Percentiles rank a stretch among this genome's conserved stretches.
Conservation (phyloP, 2,888 invertebrate genomes). For the Lissonota sp. region DNA sequence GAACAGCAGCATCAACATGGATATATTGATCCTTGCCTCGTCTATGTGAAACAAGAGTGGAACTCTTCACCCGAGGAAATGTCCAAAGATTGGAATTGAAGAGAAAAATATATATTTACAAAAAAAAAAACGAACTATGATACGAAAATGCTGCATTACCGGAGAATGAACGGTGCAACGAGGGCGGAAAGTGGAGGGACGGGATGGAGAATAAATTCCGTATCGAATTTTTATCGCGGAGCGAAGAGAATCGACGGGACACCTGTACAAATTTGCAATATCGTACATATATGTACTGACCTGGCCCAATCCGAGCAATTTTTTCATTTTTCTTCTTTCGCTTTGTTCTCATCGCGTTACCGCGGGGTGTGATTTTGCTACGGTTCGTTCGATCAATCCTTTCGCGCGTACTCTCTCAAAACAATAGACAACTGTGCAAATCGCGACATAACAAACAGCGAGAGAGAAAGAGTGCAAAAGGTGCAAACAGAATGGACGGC, state of each 20-base stretch:
- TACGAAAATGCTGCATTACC: slow-evolving; percentile 5
- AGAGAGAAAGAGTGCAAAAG: slow-evolving; percentile 41
- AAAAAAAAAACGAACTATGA: neutral
- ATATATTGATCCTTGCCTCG: slow-evolving; percentile 76
- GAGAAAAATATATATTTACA: neutral
- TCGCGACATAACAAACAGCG: slow-evolving; percentile 52
- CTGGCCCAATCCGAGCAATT: slow-evolving; percentile 62
- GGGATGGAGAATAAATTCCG: slow-evolving; percentile 31
- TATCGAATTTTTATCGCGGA: slow-evolving; percentile 39
- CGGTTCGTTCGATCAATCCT: slow-evolving; percentile 68
- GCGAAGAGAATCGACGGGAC: slow-evolving; percentile 41
- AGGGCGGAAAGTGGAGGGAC: slow-evolving; percentile 64
- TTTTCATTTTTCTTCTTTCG: neutral
- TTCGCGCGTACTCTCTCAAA: slow-evolving; percentile 35
- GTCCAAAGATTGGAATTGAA: slow-evolving; percentile 79
- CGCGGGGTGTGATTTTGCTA: slow-evolving; percentile 40
- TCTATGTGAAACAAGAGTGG: slow-evolving; percentile 82
- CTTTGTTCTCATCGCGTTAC: slow-evolving; percentile 4
- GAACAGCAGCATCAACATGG: slow-evolving; percentile 37
- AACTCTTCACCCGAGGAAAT: slow-evolving; percentile 78
- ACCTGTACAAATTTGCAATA: slow-evolving; percentile 63
- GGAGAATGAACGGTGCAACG: slow-evolving; percentile 60
- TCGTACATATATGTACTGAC: slow-evolving; percentile 55
- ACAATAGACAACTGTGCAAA: slow-evolving; percentile 70
- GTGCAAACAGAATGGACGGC: slow-evolving; percentile 58